Evolutionary conservation across 1,140 invertebrate genomes (phyloP), one percentile per base, ranked within the genome.

Genomic region (Pygmarrhopalites habei): DNA sequence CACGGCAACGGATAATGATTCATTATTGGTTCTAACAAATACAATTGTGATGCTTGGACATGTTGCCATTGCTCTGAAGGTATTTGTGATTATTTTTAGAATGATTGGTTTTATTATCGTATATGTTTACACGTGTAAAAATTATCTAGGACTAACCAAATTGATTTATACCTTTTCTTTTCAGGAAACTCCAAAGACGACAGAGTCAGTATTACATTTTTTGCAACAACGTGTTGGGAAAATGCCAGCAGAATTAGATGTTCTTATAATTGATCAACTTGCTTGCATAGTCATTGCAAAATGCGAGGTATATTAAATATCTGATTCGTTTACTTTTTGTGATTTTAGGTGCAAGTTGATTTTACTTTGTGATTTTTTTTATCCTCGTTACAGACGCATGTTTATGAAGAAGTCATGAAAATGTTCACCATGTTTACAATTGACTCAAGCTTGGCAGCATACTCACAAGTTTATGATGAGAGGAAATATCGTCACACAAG

Each of bases 21-120:
- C 87, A 0, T 85, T 87, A 2, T 75, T 99, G 32, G 92, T 98
- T 29, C 92, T 92, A 63, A 88, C 90, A 26, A 99, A 98, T 74
- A 94, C 96, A 25, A 95, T 99, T 23, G 87, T 97, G 43, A 95
- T 96, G 82, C 79, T 99, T 75, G 95, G 96, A 0, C 92, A 96
- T 75, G 90, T 99, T 4, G 95, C 95, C 0, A 92, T 98, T 4
- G 87, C 90, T 0, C 77, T 99, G 60, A 93, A 89, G 78, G n/a
- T n/a, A n/a, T n/a, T n/a, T n/a, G n/a, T n/a, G n/a, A n/a, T n/a
- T n/a, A n/a, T n/a, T n/a, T 47, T 19, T 12, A 12, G 39, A 41
- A n/a, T 12, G 10, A 12, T n/a, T 41, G 39, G 10, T 41, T n/a
- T 41, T 12, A 41, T 41, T n/a, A n/a, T n/a, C n/a, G n/a, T n/a